Base-by-base conservation (phyloP, 1,140 invertebrate species). In the Choristoneura fumiferana region DNA sequence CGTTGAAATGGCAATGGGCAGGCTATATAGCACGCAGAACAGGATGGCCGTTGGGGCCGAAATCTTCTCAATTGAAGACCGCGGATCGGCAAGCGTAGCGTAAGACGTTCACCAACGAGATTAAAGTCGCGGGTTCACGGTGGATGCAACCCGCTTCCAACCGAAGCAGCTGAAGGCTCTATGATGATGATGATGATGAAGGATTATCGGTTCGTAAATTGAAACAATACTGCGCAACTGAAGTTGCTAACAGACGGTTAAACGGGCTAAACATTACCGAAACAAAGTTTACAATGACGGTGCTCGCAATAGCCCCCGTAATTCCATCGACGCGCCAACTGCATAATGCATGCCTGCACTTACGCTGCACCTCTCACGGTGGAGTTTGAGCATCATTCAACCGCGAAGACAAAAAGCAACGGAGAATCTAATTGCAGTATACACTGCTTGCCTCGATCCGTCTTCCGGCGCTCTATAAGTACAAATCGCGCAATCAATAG, bases 261-360 rank as follows among this genome's bases (percentile, higher is more conserved):
- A 61, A 62, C 67, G 57, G 62, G 57, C 66, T 67, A 71, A 74
- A 70, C 70, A 73, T 72, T 74, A 75, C 63, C 67, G 56, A 54
- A 74, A 74, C 73, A 73, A 64, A 78, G 73, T 80, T 80, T 78
- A 78, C 65, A 64, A 73, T 79, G 70, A 77, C 70, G 69, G 67
- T 62, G 37, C 61, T 39, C 40, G 33, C 64, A 68, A 60, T 65
- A 61, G 43, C 40, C 63, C 67, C 64, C 69, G 69, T 76, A 76
- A 78, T 82, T 77, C 73, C 70, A 79, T 79, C 71, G 76, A 71
- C 67, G 57, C 62, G 60, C 63, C 66, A 52, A 65, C 71, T 84
- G 75, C 76, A 84, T 84, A 75, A 84, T 81, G 75, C 81, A 80
- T 81, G 69, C 67, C 67, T 72, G 69, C 77, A 81, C 74, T 78